Evolutionary conservation across 2,888 invertebrate genomes (phyloP).

Genomic region (Andricus quercusramuli): DNA sequence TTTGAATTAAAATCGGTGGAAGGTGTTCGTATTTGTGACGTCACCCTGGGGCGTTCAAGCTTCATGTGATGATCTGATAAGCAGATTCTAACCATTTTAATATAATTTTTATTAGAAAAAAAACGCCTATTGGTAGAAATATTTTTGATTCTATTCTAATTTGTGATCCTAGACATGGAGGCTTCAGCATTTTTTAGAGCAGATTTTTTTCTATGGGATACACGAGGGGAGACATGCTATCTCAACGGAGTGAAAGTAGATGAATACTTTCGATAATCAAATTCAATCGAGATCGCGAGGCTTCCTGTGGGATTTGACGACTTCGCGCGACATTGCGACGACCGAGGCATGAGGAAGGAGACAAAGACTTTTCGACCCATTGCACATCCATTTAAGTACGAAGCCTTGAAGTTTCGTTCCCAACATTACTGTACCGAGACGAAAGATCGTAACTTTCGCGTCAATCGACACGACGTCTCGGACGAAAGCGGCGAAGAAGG

Average conservation of each 20-base stretch:
- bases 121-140: no score
- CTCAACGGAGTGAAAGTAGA: background rate
- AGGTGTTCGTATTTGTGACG: no score
- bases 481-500: constrained; percentile 45
- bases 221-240: background rate
- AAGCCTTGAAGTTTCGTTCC: constrained; percentile 43
- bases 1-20: no score
- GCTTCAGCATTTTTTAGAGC: no score
- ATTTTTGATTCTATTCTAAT: no score
- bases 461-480: constrained; percentile 48
- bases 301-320: constrained; percentile 45
- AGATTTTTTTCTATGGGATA: background rate
- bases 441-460: constrained; percentile 54
- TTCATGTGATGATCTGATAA: no score
- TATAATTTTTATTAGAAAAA: no score
- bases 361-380: constrained; percentile 46
- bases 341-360: constrained; percentile 11
- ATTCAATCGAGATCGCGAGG: constrained; percentile 38
- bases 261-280: constrained; percentile 10
- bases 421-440: constrained; percentile 46
- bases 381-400: constrained; percentile 37
- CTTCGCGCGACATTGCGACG: constrained; percentile 27
- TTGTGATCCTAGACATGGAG: no score
- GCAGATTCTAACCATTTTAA: no score
- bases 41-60: no score